A percentile compares a stretch with the other conserved stretches of the same genome.
Conservation (phyloP, 2,113 vertebrate species). For the Redunca redunca region DNA sequence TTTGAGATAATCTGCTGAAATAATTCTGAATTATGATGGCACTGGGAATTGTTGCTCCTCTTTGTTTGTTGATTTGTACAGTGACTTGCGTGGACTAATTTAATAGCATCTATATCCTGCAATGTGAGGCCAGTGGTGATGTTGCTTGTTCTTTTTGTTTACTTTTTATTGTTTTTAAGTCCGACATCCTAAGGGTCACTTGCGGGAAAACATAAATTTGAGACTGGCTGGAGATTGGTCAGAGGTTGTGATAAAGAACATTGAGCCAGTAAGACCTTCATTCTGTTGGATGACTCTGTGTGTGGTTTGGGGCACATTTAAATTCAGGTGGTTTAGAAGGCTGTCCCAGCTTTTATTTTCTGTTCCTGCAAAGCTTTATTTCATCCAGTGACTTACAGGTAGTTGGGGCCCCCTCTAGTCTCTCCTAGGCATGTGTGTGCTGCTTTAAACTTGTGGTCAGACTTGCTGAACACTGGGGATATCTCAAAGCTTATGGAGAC, state of each 20-base stretch:
- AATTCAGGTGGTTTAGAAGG: not conserved
- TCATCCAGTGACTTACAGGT: not conserved
- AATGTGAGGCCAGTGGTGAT: not conserved
- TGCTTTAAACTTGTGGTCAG: not conserved
- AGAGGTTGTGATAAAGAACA: not conserved
- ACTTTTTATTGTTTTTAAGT: not conserved
- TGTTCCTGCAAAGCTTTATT: not conserved
- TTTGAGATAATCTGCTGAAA: not conserved
- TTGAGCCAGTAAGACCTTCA: not conserved
- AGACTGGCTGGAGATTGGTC: not conserved
- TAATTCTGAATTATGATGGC: not conserved
- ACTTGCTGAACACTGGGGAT: not conserved
- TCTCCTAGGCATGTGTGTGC: not conserved
- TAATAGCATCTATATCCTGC: not conserved
- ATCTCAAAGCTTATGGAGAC: not conserved
- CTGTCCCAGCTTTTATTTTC: not conserved
- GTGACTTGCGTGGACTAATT: not conserved
- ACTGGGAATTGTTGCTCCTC: not conserved
- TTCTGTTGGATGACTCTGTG: not conserved
- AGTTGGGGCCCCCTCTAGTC: not conserved
- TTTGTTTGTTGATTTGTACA: not conserved
- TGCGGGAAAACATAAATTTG: not conserved
- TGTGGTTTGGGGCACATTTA: not conserved
- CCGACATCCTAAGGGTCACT: not conserved
- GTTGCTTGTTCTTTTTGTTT: not conserved